Conservation (phyloP, 2,113 vertebrate species). For the Macaca nemestrina region DNA sequence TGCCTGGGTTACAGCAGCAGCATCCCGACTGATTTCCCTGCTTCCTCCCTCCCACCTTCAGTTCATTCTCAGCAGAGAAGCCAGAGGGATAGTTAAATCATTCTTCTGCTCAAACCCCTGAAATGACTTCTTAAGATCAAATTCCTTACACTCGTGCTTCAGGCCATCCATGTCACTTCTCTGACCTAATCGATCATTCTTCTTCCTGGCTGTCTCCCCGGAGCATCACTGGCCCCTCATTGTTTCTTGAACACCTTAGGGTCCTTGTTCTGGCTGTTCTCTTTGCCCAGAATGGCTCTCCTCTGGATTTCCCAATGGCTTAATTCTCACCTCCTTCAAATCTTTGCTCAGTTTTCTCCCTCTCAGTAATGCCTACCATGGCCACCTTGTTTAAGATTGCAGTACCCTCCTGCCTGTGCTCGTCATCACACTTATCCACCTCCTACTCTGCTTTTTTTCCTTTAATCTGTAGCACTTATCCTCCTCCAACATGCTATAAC, state of each 20-base stretch:
- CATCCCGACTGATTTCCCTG: background rate
- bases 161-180: background rate
- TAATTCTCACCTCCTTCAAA: background rate
- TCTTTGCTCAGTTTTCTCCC: background rate
- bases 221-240: background rate
- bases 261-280: background rate
- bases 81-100: background rate
- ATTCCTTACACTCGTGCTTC: background rate
- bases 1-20: background rate
- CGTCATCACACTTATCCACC: no score
- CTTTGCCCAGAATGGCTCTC: background rate
- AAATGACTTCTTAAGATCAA: background rate
- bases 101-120: background rate
- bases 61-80: background rate
- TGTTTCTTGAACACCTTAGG: background rate
- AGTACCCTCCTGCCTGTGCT: background rate
- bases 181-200: background rate
- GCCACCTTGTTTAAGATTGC: background rate
- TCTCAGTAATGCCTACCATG: background rate
- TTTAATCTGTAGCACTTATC: background rate
- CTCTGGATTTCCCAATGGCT: background rate
- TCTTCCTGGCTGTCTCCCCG: background rate
- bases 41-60: background rate
- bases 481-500: background rate
- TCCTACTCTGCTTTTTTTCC: background rate